A percentile compares a stretch with the other conserved stretches of the same genome.
phyloP scores from a whole-genome alignment of 2,888 invertebrate species.

The Lagria hirta region DNA sequence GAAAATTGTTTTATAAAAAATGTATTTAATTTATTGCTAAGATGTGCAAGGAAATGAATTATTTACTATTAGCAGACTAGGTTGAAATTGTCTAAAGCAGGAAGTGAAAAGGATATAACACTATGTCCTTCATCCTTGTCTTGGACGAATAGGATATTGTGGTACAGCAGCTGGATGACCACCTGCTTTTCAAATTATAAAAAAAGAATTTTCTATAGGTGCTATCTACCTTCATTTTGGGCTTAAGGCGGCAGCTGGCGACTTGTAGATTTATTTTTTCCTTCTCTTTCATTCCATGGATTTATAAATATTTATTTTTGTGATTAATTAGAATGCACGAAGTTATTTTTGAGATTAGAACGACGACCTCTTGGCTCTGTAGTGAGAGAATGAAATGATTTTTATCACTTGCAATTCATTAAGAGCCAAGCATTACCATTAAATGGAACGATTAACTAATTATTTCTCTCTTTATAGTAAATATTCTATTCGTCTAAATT shows the following conservation, averaged over 20 bases:
- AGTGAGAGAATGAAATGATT: no score
- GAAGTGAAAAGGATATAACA: constrained; percentile 16
- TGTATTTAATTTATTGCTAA: no score
- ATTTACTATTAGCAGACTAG: constrained; percentile 21
- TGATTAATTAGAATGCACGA: background rate
- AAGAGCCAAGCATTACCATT: no score
- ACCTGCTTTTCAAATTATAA: constrained; percentile 17
- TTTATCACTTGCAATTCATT: no score
- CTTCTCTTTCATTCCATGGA: background rate
- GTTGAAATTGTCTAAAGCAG: constrained; percentile 12
- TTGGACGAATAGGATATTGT: constrained; percentile 17
- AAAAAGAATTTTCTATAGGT: constrained; percentile 8
- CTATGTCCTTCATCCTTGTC: constrained; percentile 16
- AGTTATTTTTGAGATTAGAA: no score
- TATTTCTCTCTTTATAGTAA: no score
- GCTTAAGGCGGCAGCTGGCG: no score
- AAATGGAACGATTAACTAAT: no score
- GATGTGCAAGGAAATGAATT: constrained; percentile 22
- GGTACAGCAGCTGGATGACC: constrained; percentile 26
- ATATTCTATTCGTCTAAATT: no score
- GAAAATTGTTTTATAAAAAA: no score
- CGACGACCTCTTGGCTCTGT: no score
- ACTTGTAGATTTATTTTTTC: constrained; percentile 2
- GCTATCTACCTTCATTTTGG: no score
- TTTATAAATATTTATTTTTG: background rate